Evolutionary conservation across 2,888 invertebrate genomes (phyloP).

Genomic region (Melinaea marsaeus): DNA sequence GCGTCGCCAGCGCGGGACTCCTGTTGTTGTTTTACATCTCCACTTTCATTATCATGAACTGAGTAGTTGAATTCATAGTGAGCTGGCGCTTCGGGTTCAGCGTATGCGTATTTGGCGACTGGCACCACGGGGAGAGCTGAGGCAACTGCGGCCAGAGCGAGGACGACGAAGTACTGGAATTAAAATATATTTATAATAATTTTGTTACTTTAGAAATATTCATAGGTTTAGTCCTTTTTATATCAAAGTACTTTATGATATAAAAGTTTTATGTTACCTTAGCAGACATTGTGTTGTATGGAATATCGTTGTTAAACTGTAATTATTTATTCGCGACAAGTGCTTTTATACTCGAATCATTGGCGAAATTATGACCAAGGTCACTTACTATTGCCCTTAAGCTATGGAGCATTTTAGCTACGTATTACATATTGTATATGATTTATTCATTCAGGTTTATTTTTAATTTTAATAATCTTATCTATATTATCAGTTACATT

Average conservation of each 20-base stretch:
- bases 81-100: constrained; percentile 56
- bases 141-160: constrained; percentile 47
- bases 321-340: no score
- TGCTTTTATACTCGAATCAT: no score
- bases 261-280: neutral
- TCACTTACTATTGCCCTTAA: neutral
- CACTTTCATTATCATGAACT: constrained; percentile 64
- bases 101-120: constrained; percentile 49
- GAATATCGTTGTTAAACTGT: no score
- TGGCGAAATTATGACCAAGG: no score
- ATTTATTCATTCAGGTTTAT: neutral
- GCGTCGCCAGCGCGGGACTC: constrained; percentile 63
- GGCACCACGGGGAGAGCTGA: constrained; percentile 39
- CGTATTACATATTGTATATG: neutral
- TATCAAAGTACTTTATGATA: neutral
- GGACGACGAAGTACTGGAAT: constrained; percentile 48
- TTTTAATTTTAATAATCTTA: neutral
- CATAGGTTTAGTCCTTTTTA: no score
- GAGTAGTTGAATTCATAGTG: constrained; percentile 68
- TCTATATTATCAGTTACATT: no score
- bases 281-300: no score
- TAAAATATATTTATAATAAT: neutral
- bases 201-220: no score
- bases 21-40: constrained; percentile 69
- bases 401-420: no score